Evolutionary conservation across 2,888 invertebrate genomes (phyloP), one percentile per base, ranked within the genome.

Genomic region (Platynereis dumerilii): DNA sequence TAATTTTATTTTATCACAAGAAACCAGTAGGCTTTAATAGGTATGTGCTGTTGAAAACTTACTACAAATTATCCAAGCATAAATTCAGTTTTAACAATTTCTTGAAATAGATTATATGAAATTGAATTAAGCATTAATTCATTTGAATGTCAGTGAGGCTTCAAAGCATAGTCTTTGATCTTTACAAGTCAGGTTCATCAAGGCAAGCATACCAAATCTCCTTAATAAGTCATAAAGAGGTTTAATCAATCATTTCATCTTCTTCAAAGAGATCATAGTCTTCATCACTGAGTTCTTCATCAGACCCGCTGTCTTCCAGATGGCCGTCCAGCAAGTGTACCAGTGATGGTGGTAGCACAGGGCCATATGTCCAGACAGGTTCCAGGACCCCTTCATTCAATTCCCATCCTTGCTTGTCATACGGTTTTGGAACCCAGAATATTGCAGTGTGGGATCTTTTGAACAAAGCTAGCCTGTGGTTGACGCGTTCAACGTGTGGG

Each of bases 401-500:
- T 10, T 10, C 5, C 58, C 58, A 58, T 39, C 29, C 58, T 22
- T 58, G 58, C 20, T 34, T 34, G 29, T 58, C 58, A 39, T 34
- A 34, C 5, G 58, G 58, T 24, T 58, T 58, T 28, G 63, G 57
- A 5, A 57, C 57, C 28, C 44, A 39, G 26, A 63, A 12, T 7
- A 63, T 58, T 3, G 58, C 10, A 17, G 15, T 3, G 26, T 63
- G 15, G 44, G 57, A 56, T 7, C 57, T 22, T 24, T 57, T 58
- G 28, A 57, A 58, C 29, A 56, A 58, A 26, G 64, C 59, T 1
- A 22, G 34, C n/a, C 64, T 58, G 39, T 64, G 29, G 54, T 59
- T 64, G 3, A 64, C 52, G 52, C 59, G 64, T 20, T 59, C 29
- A 29, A 64, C 27, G 54, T 64, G 64, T 1, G 64, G 53, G 22